phyloP scores from a whole-genome alignment of 30 jellyfish, hydroid and myxozoan species.

The Pseudorhiza aurosa region DNA sequence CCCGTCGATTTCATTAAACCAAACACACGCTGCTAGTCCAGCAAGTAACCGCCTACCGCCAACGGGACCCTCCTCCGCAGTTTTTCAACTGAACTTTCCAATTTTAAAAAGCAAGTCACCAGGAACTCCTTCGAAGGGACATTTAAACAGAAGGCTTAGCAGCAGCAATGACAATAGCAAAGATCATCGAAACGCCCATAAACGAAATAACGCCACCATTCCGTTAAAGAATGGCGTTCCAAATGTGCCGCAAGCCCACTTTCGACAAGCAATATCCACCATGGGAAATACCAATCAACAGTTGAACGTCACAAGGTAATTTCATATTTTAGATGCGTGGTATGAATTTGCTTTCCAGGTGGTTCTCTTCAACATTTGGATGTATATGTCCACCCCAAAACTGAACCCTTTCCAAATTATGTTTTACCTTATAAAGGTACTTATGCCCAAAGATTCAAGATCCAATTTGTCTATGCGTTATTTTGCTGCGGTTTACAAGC shows the following conservation, averaged over 20 bases:
- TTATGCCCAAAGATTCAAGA: no score
- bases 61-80: conserved; percentile 92
- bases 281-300: conserved; percentile 34
- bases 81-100: conserved; percentile 91
- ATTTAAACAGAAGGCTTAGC: conserved; percentile 31
- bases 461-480: no score
- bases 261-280: conserved; percentile 62
- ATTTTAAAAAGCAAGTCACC: conserved; percentile 58
- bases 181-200: conserved; percentile 50
- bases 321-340: no score
- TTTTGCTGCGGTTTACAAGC: no score
- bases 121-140: conserved; percentile 52
- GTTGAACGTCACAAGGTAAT: conserved; percentile 60
- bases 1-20: not conserved
- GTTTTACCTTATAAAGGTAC: no score
- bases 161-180: conserved; percentile 30
- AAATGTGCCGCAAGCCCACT: conserved; percentile 39
- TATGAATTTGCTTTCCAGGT: no score
- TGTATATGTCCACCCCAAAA: no score
- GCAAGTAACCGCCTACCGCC: conserved; percentile 80
- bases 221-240: conserved; percentile 37
- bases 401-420: no score
- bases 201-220: conserved; percentile 35
- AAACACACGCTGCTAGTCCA: not conserved
- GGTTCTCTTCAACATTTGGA: no score